Percentiles rank a stretch among this genome's conserved stretches.
These are phyloP conservation scores for Neodon shergylaensis DNA, from an alignment of 2,113 vertebrate species.

Conservation along the genomic window DNA sequence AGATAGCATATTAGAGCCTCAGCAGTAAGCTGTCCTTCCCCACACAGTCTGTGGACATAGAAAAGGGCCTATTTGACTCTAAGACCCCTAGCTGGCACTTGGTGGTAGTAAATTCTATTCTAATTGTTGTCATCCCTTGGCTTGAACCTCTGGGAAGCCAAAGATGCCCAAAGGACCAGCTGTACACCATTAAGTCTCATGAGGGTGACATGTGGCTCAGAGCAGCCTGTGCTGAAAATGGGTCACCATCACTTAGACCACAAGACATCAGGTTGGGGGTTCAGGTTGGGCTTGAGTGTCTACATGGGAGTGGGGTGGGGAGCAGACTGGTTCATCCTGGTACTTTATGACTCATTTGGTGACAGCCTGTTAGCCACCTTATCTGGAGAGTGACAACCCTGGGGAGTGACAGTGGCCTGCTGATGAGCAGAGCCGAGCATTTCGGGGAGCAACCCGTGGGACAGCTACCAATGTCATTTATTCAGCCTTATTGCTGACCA, in stretches of 20 bases:
- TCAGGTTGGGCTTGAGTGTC: background rate
- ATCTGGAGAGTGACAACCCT: no score
- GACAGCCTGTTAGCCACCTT: background rate
- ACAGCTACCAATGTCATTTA: background rate
- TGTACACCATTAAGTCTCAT: slow-evolving; percentile 61
- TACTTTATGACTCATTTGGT: background rate
- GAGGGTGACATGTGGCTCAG: slow-evolving; percentile 67
- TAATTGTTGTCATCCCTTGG: slow-evolving; percentile 58
- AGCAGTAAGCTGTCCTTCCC: background rate
- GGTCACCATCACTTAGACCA: background rate
- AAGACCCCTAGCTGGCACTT: slow-evolving; percentile 4
- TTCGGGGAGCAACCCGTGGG: fast-evolving
- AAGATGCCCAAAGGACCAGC: slow-evolving; percentile 50
- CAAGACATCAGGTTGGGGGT: background rate
- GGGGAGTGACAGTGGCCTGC: background rate
- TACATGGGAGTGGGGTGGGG: background rate
- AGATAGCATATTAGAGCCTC: background rate
- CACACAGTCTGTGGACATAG: background rate
- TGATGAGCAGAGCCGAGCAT: background rate
- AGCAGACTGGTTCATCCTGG: background rate
- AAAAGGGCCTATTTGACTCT: slow-evolving; percentile 18
- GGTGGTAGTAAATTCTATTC: slow-evolving; percentile 50
- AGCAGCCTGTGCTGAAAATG: background rate
- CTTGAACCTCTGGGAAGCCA: slow-evolving; percentile 42
- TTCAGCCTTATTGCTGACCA: background rate